A percentile compares a stretch with the other conserved stretches of the same genome.
These are phyloP conservation scores for Caerostris darwini DNA, from an alignment of 1,140 invertebrate species.

Conservation along the genomic window DNA sequence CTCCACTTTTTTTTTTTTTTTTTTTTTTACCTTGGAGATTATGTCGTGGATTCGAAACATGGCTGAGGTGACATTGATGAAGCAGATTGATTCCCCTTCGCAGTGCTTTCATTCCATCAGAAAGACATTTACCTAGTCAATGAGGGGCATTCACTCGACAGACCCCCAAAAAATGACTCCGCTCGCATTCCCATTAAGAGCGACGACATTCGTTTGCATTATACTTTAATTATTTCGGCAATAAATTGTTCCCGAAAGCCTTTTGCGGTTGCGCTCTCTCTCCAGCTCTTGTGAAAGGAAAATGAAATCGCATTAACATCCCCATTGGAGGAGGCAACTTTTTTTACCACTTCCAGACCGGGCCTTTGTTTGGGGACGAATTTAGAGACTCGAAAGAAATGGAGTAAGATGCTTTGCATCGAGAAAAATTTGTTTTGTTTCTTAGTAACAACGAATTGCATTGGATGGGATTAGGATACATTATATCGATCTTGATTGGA, in stretches of 20 bases:
- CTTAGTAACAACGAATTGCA: too few relatives aligned
- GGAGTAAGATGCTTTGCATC: not conserved
- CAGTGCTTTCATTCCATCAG: not conserved
- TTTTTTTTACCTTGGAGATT: not conserved
- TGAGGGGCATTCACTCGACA: not conserved
- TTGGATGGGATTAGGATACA: too few relatives aligned
- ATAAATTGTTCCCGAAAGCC: not conserved
- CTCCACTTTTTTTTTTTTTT: not conserved
- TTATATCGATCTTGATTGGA: too few relatives aligned
- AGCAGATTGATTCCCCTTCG: not conserved
- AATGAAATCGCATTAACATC: slow-evolving; percentile 38
- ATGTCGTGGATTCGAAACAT: not conserved
- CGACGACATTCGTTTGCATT: slow-evolving; percentile 22
- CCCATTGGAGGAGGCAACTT: not conserved
- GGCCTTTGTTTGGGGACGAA: not conserved
- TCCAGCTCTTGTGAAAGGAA: not conserved
- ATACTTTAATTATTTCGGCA: slow-evolving; percentile 41
- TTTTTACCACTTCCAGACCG: not conserved
- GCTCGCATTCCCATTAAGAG: slow-evolving; percentile 7
- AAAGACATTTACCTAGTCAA: slow-evolving; percentile 40
- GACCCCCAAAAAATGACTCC: not conserved
- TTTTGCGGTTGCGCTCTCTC: not conserved
- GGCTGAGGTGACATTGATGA: slow-evolving; percentile 14
- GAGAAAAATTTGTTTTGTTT: not conserved
- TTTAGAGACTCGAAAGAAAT: not conserved